phyloP scores from a whole-genome alignment of 2,888 invertebrate genomes.

The Notodonta ziczac region DNA sequence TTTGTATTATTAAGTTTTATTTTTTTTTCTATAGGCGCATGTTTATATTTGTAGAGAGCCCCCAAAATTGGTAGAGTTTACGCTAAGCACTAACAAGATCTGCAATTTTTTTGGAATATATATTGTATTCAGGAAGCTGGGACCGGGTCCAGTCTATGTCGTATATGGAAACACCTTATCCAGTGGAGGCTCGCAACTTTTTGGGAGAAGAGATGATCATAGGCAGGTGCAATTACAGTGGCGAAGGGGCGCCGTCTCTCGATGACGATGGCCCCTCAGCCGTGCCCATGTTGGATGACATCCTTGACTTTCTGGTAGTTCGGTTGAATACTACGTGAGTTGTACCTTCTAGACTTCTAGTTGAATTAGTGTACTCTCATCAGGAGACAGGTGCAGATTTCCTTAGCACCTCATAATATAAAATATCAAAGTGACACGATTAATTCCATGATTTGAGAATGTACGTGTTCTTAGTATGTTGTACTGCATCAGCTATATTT shows the following conservation, averaged over 20 bases:
- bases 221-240: slow-evolving; percentile 77
- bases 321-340: slow-evolving; percentile 78
- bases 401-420: background rate
- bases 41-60: too few relatives aligned
- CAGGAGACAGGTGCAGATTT: too few relatives aligned
- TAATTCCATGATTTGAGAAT: too few relatives aligned
- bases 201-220: slow-evolving; percentile 70
- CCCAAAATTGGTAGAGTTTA: too few relatives aligned
- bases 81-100: too few relatives aligned
- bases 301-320: slow-evolving; percentile 69
- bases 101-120: background rate
- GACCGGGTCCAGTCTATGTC: slow-evolving; percentile 61
- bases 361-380: background rate
- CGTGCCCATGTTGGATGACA: slow-evolving; percentile 76
- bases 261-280: slow-evolving; percentile 77
- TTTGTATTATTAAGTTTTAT: too few relatives aligned
- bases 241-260: slow-evolving; percentile 55
- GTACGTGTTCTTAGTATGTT: too few relatives aligned
- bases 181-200: slow-evolving; percentile 71
- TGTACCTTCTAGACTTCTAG: background rate
- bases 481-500: too few relatives aligned
- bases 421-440: too few relatives aligned
- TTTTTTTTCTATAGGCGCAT: too few relatives aligned
- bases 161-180: slow-evolving; percentile 58
- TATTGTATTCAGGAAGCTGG: slow-evolving; percentile 60